Evolutionary conservation across 2,113 vertebrate genomes (phyloP), one percentile per base, ranked within the genome.

Genomic region (Microtus richardsoni): DNA sequence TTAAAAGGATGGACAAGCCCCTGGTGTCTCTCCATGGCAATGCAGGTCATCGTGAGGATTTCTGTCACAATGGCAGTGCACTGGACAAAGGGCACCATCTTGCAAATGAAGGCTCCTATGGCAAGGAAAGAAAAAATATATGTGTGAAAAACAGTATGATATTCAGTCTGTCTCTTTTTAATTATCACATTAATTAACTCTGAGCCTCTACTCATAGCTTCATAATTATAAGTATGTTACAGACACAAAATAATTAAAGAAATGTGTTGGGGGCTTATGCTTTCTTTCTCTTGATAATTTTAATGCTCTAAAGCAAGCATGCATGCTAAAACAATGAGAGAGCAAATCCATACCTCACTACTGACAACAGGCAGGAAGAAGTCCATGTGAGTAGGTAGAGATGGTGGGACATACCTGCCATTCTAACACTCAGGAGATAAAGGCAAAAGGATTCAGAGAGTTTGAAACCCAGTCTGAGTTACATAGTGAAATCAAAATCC

Each of bases 11-110:
- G 98, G 30, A 99, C 98, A 16, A 99, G 98, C 30, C 99, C 99
- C 85, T 47, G 47, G 47, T 47, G 47, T 10, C 47, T 70, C 91
- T 99, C 98, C 95, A 99, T 95, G 39, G 99, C 99, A 96, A 99
- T 99, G 92, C 98, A 99, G 91, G 98, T 98, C 99, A 99, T 98
- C 4, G 98, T 99, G 68, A 99, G 98, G 58, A 98, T 99, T 89
- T 99, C 98, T 26, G 98, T 98, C 80, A 99, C 98, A 17, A 99
- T 82, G 9, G 99, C 99, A 11, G 98, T 98, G 64, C 97, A 98
- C 79, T 99, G 99, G 74, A 98, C 98, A 97, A 99, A 99, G 0
- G 98, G 99, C 8, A 99, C 98, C 98, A 99, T 98, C 97, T 99
- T 99, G 97, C 99, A 99, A 82, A 98, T 90, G 0, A 99, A 99